phyloP scores from a whole-genome alignment of 2,888 invertebrate species.

The Archips crataeganus region DNA sequence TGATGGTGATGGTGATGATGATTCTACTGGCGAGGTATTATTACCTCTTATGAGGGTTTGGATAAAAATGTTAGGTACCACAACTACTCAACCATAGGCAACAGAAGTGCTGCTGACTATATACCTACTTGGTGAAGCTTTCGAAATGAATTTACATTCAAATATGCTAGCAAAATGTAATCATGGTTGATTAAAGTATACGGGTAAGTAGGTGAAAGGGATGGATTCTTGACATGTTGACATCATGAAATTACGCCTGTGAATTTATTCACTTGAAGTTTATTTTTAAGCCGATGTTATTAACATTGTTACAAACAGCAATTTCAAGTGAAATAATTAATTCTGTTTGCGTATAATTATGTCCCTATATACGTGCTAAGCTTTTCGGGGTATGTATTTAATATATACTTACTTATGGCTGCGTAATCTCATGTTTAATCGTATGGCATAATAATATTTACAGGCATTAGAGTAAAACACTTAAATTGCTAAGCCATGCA shows the following conservation, averaged over 20 bases:
- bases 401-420: background rate
- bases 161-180: background rate
- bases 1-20: no score
- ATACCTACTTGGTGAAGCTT: background rate
- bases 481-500: no score
- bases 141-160: background rate
- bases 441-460: no score
- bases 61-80: no score
- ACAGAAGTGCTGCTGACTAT: no score
- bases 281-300: background rate
- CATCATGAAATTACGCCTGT: background rate
- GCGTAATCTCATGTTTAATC: background rate
- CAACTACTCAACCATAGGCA: no score
- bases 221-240: constrained; percentile 6
- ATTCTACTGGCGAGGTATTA: no score
- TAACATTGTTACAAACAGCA: background rate
- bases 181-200: constrained; percentile 7
- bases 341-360: background rate
- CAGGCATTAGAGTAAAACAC: no score
- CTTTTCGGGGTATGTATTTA: background rate
- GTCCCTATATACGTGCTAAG: background rate
- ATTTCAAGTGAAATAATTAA: constrained; percentile 6
- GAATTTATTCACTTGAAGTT: constrained; percentile 5
- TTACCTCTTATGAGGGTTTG: no score
- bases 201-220: background rate